phyloP scores from a whole-genome alignment of 2,888 invertebrate genomes.

The Cosmia trapezina region DNA sequence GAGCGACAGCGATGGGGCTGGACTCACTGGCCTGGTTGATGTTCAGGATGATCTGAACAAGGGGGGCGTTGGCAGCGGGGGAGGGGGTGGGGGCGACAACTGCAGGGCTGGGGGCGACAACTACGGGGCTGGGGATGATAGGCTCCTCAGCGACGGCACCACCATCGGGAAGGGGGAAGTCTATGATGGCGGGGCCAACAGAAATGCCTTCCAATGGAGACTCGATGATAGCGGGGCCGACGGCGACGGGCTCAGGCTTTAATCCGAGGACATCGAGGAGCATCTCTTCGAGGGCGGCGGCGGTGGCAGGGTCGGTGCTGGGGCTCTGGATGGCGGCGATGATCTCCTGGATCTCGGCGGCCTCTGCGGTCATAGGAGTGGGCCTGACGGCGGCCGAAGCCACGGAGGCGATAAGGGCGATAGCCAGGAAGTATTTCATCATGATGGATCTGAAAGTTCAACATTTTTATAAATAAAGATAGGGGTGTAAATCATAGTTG shows the following conservation, averaged over 20 bases:
- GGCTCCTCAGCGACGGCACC: slow-evolving; percentile 41
- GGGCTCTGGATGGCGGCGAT: slow-evolving; percentile 63
- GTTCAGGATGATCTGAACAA: slow-evolving; percentile 71
- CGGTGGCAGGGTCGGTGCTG: slow-evolving; percentile 60
- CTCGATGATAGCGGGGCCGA: slow-evolving; percentile 46
- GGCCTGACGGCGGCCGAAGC: slow-evolving; percentile 61
- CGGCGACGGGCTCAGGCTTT: slow-evolving; percentile 56
- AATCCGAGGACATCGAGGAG: slow-evolving; percentile 59
- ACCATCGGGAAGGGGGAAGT: slow-evolving; percentile 60
- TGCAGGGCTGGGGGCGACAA: slow-evolving; percentile 33
- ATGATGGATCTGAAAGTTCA: slow-evolving; percentile 66
- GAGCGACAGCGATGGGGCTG: slow-evolving; percentile 43
- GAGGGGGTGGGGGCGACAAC: slow-evolving; percentile 20
- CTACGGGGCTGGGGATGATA: slow-evolving; percentile 41
- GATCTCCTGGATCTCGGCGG: slow-evolving; percentile 64
- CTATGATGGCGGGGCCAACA: slow-evolving; percentile 67
- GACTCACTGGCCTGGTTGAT: slow-evolving; percentile 59
- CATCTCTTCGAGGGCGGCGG: slow-evolving; percentile 62
- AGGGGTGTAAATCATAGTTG: no score
- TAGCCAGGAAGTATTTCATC: slow-evolving; percentile 81
- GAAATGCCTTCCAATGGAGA: slow-evolving; percentile 54
- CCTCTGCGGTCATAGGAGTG: slow-evolving; percentile 59
- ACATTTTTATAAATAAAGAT: background rate
- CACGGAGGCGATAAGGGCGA: slow-evolving; percentile 65
- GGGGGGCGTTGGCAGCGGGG: slow-evolving; percentile 53